Evolutionary conservation across 2,888 invertebrate species (phyloP).

Genomic region (Drosophila tanythrix): DNA sequence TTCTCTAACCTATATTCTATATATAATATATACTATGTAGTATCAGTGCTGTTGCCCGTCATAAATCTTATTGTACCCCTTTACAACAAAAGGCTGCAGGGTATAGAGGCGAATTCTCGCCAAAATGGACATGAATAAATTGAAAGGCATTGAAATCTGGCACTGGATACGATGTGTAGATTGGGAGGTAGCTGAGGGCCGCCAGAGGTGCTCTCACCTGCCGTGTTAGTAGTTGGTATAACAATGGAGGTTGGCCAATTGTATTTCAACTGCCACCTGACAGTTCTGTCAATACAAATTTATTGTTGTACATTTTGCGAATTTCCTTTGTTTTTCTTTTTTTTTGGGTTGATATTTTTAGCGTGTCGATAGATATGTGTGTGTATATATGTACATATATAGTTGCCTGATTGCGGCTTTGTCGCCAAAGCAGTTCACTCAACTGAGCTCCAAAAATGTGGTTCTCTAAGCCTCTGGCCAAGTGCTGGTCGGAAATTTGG

Average conservation of each 20-base stretch:
- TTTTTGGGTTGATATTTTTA: slow-evolving; percentile 41
- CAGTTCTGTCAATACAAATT: slow-evolving; percentile 62
- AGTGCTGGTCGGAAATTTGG: slow-evolving; percentile 25
- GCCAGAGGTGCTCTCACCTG: slow-evolving; percentile 36
- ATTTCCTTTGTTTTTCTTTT: slow-evolving; percentile 8
- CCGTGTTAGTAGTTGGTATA: slow-evolving; percentile 16
- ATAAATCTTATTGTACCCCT: background rate
- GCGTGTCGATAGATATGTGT: slow-evolving; percentile 4
- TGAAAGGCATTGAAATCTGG: slow-evolving; percentile 59
- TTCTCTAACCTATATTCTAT: background rate
- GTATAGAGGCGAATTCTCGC: slow-evolving; percentile 63
- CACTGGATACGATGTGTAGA: slow-evolving; percentile 4
- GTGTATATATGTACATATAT: slow-evolving; percentile 6
- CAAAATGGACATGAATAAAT: slow-evolving; percentile 76
- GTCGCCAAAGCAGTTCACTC: slow-evolving; percentile 23
- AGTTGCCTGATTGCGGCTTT: slow-evolving; percentile 27
- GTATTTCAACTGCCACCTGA: slow-evolving; percentile 47
- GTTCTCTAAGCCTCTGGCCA: slow-evolving; percentile 30
- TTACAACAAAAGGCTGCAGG: slow-evolving; percentile 9
- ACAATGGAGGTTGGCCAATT: slow-evolving; percentile 63
- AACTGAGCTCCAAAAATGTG: slow-evolving; percentile 28
- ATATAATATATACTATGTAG: background rate
- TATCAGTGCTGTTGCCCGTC: too few species aligned
- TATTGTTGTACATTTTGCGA: slow-evolving; percentile 33
- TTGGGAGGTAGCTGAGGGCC: slow-evolving; percentile 1